Evolutionary conservation across 2,113 vertebrate species (phyloP), one percentile per base, ranked within the genome.

Genomic region (Struthio camelus): DNA sequence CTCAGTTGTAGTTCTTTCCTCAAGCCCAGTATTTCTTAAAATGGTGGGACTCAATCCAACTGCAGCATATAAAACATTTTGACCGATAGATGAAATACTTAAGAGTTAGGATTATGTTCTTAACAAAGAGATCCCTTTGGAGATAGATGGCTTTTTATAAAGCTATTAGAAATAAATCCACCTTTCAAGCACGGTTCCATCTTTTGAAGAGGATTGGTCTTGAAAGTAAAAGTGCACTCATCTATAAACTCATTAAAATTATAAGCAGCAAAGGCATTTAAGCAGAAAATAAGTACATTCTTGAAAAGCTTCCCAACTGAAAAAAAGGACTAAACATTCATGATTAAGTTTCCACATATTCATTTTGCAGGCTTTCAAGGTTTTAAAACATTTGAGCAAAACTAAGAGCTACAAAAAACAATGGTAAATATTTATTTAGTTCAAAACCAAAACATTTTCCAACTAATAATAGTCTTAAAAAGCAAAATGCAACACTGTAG

Each of bases 221-320:
- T 94, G 62, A 94, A 96, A 95, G 71, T 77, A 80, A 94, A 95
- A 91, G 56, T 56, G 70, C 85, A 91, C 28, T 94, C 87, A 85
- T 93, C 81, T 96, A 91, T 77, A 90, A 96, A 96, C 70, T 89
- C 73, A 91, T 96, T 93, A 87, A 89, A 94, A 94, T 84, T 77
- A 82, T 40, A 95, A 82, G 78, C 78, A 89, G 85, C 58, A 89
- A 93, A 94, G 42, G 73, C 94, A 96, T 72, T 90, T 85, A 91
- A 87, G 86, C 84, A 95, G 89, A 93, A 93, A 93, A 90, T 12
- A 93, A 64, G 54, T 11, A 83, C 82, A 93, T 92, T 95, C 90
- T 93, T 90, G 42, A 82, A 89, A 91, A 81, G 56, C 18, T 92
- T 94, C 77, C 75, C 85, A 92, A 85, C 51, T 80, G 62, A 80